These are phyloP conservation scores for Drosophila sordidapex DNA, from an alignment of 2,888 invertebrate species.

Conservation along the genomic window DNA sequence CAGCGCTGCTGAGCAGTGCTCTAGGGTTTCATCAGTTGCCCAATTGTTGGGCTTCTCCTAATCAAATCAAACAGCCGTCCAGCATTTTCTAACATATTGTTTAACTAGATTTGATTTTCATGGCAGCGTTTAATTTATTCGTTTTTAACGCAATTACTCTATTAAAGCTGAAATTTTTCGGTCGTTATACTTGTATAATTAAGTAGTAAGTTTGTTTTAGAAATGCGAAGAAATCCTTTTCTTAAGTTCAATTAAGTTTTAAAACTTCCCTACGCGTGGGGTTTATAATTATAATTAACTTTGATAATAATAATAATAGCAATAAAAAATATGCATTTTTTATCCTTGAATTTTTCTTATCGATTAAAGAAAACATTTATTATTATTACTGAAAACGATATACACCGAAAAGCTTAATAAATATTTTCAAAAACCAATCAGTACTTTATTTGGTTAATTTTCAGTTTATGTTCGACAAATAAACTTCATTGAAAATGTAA, in stretches of 20 bases:
- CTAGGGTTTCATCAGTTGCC: constrained; percentile 41
- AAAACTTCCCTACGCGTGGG: neutral
- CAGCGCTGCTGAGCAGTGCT: constrained; percentile 40
- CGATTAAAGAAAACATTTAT: neutral
- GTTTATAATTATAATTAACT: neutral
- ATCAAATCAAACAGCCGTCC: constrained; percentile 1
- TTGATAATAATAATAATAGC: neutral
- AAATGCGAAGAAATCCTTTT: neutral
- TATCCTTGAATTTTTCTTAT: neutral
- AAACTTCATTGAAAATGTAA: neutral
- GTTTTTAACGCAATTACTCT: constrained; percentile 1
- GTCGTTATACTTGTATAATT: neutral
- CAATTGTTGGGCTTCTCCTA: constrained; percentile 18
- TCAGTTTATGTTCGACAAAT: neutral
- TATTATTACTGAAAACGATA: too few species aligned
- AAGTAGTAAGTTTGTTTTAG: neutral
- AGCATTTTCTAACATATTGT: constrained; percentile 1
- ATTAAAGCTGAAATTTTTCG: neutral
- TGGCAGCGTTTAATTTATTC: neutral
- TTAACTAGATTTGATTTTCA: neutral
- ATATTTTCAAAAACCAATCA: neutral
- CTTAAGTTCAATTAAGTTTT: neutral
- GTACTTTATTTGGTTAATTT: neutral
- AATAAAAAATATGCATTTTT: neutral
- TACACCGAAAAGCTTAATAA: neutral